Evolutionary conservation across 35 echinoderm and acorn worm genomes (phyloP), one percentile per base, ranked within the genome.

Genomic region (Eucidaris tribuloides): DNA sequence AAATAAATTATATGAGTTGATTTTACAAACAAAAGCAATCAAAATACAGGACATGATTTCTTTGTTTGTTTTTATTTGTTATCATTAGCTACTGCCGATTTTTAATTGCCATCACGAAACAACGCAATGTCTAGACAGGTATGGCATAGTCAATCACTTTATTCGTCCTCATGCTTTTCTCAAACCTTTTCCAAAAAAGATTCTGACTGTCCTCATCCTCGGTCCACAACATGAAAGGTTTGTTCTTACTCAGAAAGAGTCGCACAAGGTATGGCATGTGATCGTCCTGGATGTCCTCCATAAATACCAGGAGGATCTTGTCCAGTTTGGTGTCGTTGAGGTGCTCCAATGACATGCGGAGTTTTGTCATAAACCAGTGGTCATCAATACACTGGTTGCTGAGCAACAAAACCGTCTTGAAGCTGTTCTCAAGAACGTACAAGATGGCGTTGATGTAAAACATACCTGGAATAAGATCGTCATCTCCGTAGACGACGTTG

Each of bases 191-290:
- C n/a, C n/a, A n/a, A n/a, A n/a, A n/a, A n/a, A n/a, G n/a, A n/a
- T n/a, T n/a, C n/a, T n/a, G n/a, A n/a, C n/a, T n/a, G n/a, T n/a
- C n/a, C n/a, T n/a, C n/a, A n/a, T n/a, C n/a, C n/a, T 71, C 17
- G 0, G 33, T 71, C 65, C 28, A 71, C 33, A 38, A 32, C 5
- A 38, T 37, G 28, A 14, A 71, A 71, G 33, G 30, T 15, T 40
- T 38, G 3, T 71, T 38, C 28, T 14, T 37, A n/a, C 65, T 71
- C 65, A 71, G 33, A 38, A 71, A 71, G 6, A 71, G 33, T 36
- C 65, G 32, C n/a, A 71, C 65, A 71, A 49, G 76, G 19, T 79
- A 79, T 56, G 76, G 42, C 42, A 79, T 9, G 20, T 79, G 5
- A 22, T 79, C 76, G 34, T 79, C 48, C 45, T 45, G 33, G 7